These are phyloP conservation scores for Callosobruchus maculatus DNA, from an alignment of 2,888 invertebrate species.

Conservation along the genomic window DNA sequence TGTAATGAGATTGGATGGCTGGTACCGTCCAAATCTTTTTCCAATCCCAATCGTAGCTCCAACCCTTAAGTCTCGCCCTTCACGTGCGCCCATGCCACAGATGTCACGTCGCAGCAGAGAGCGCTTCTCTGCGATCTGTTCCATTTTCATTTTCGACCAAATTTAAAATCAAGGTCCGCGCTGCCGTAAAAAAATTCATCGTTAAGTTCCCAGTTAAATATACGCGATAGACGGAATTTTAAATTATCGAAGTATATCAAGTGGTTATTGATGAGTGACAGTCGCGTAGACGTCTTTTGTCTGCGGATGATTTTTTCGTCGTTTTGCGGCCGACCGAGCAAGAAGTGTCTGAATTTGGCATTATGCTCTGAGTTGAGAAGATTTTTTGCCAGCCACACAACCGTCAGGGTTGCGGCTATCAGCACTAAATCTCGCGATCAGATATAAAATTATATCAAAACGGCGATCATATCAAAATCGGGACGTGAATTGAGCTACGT, in stretches of 20 bases:
- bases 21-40: no score
- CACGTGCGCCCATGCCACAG: not conserved
- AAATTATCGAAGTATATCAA: conserved; percentile 31
- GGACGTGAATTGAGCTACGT: not conserved
- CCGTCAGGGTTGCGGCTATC: not conserved
- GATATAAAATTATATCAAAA: not conserved
- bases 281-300: conserved; percentile 41
- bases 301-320: conserved; percentile 42
- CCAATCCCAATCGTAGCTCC: no score
- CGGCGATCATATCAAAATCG: not conserved
- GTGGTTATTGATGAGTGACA: conserved; percentile 47
- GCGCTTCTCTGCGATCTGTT: not conserved
- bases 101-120: not conserved
- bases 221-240: conserved; percentile 25
- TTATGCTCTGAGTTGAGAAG: conserved; percentile 12
- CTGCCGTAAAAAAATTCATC: conserved; percentile 31
- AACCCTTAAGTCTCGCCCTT: no score
- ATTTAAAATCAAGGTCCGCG: conserved; percentile 23
- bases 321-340: conserved; percentile 21
- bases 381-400: not conserved
- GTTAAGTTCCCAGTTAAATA: conserved; percentile 31
- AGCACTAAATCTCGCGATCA: not conserved
- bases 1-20: no score
- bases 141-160: conserved; percentile 25
- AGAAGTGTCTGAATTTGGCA: conserved; percentile 26